Base-by-base conservation (phyloP, 2,113 vertebrate species). In the Puma concolor region DNA sequence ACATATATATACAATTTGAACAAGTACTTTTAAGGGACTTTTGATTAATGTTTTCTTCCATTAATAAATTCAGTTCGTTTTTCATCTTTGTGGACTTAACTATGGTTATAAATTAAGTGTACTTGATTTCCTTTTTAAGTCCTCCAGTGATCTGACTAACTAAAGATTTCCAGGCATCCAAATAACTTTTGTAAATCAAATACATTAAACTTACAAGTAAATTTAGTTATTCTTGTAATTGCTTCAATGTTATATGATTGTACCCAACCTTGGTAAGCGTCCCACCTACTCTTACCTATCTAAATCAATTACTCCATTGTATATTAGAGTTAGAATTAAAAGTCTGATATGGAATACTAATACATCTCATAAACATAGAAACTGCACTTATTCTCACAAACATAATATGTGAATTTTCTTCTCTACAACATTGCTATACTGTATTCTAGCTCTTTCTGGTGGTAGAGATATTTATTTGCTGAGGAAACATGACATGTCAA, bases 41-140 rank as follows among this genome's bases (percentile, higher is more conserved):
- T 89, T 77, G 38, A 89, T 85, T 63, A 94, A 94, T 82, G 41
- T 77, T 81, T 57, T 64, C 11, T 82, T 27, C n/a, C 94, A 85
- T 63, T 71, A 82, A 48, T 54, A 81, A 94, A 82, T 25, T 74
- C 91, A 80, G 33, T 81, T 92, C 57, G 15, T 66, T 92, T 77
- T 92, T 90, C 66, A 77, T 86, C 85, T 93, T 76, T 60, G 17
- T 67, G 48, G 21, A 57, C 89, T 64, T 87, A 90, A 33, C 31
- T 80, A 29, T 72, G 82, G 86, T 81, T 87, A 77, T 92, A 87
- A 96, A 77, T 96, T 85, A 77, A 38, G 77, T 15, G 25, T 52
- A 93, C 88, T 88, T 85, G 44, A 86, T 96, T 77, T 97, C 5
- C 31, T 48, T 92, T 83, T 74, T 60, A 94, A 88, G 33, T 31